Conservation (phyloP, 1,140 invertebrate species). For the Eufriesea mexicana region DNA sequence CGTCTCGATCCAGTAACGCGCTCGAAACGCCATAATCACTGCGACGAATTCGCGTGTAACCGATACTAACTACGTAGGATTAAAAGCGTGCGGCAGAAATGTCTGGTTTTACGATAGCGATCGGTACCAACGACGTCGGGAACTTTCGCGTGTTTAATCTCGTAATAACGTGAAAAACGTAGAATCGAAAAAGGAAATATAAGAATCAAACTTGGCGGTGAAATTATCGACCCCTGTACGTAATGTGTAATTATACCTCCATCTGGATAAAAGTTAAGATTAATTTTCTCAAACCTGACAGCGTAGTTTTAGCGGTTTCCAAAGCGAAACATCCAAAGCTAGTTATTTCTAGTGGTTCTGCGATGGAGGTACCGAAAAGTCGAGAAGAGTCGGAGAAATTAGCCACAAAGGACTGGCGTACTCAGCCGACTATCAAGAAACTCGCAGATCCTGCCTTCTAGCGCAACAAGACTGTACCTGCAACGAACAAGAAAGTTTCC, state of each 20-base stretch:
- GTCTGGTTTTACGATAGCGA: background rate
- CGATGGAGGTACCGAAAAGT: background rate
- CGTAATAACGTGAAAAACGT: too few relatives aligned
- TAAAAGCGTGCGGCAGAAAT: background rate
- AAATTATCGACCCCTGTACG: too few relatives aligned
- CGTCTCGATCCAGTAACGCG: background rate
- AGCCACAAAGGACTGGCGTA: slow-evolving; percentile 1
- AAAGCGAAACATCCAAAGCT: too few relatives aligned
- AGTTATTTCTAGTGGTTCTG: too few relatives aligned
- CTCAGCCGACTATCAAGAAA: too few relatives aligned
- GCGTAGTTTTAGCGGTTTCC: too few relatives aligned
- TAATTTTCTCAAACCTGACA: too few relatives aligned
- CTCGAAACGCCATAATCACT: background rate
- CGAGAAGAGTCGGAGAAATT: background rate
- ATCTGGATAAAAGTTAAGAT: too few relatives aligned
- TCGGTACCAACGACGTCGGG: background rate
- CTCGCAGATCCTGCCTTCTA: background rate
- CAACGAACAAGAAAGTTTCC: slow-evolving; percentile 1
- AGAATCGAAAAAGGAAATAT: background rate
- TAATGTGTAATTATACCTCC: too few relatives aligned
- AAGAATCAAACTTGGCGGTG: too few relatives aligned
- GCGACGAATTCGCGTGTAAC: background rate
- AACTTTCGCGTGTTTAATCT: slow-evolving; percentile 1
- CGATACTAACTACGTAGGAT: background rate
- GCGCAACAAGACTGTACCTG: slow-evolving; percentile 5